Base-by-base conservation (phyloP, 1,140 invertebrate species). In the Cepaea nemoralis region DNA sequence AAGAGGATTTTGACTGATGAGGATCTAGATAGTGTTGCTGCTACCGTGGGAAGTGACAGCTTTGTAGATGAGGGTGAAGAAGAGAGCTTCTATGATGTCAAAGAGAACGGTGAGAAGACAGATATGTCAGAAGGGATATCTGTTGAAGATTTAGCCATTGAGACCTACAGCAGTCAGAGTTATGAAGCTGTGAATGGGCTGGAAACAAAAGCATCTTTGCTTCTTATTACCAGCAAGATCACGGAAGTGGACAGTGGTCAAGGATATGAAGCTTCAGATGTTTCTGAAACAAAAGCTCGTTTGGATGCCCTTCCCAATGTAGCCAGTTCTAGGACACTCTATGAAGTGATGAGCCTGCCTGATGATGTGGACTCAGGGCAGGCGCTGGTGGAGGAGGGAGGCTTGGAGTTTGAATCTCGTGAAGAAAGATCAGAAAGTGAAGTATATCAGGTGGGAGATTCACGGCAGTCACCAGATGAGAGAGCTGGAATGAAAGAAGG, bases 351-450 rank as follows among this genome's bases (percentile, higher is more conserved):
- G 66, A 70, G 67, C 5, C 19, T 66, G 19, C 31, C 31, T 27
- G 35, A 73, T 39, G 66, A 45, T 5, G 22, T n/a, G n/a, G 40
- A 16, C n/a, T 31, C 31, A 14, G 16, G 22, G 24, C 40, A 79
- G n/a, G 37, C 27, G 33, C 19, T 55, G 2, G 10, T 33, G 80
- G 33, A 55, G 3, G 5, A 78, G 6, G 59, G 27, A 69, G 82
- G 70, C 67, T 10, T 59, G n/a, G 63, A 37, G 10, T 50, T 55
- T n/a, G 42, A 63, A 40, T 24, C 45, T 14, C 39, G 73, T 80
- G 73, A 76, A 66, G 74, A 84, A 10, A 66, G 80, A 70, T 24
- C 42, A 19, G 77, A 82, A 31, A 45, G 6, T 50, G 42, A 76
- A 8, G 45, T 35, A 27, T 22, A 31, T 22, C 50, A 14, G 3